Percentiles rank a stretch among this genome's conserved stretches.
These are phyloP conservation scores for Diplodus sargus DNA, from an alignment of 2,797 vertebrate species.

Conservation along the genomic window DNA sequence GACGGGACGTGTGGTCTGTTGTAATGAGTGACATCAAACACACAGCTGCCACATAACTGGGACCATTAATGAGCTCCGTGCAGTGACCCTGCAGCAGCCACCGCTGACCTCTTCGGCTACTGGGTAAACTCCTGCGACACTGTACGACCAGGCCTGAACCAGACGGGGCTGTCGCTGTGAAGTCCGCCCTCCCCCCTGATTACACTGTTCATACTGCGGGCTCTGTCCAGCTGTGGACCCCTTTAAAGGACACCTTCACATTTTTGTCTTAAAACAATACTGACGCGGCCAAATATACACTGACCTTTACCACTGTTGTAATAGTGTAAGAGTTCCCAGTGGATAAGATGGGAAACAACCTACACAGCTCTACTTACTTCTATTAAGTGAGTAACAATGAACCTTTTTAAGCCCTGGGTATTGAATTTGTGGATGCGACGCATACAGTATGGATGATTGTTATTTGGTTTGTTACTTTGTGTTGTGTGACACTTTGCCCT, in stretches of 20 bases:
- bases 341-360: background rate
- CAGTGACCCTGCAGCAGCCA: constrained; percentile 74
- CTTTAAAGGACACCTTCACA: background rate
- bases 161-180: constrained; percentile 14
- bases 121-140: constrained; percentile 66
- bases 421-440: too few species aligned
- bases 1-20: constrained; percentile 44
- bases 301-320: background rate
- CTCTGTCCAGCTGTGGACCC: constrained; percentile 8
- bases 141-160: constrained; percentile 39
- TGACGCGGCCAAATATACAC: background rate
- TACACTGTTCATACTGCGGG: background rate
- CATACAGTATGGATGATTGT: too few species aligned
- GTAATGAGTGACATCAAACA: constrained; percentile 81
- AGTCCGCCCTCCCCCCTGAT: constrained; percentile 3
- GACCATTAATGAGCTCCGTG: constrained; percentile 75
- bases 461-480: too few species aligned
- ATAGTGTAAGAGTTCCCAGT: background rate
- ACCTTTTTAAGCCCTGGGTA: too few species aligned
- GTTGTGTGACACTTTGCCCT: too few species aligned
- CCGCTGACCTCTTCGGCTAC: constrained; percentile 74
- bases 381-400: too few species aligned
- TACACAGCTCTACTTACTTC: too few species aligned
- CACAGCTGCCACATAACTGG: constrained; percentile 80
- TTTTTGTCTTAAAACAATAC: constrained; percentile 8